phyloP scores from a whole-genome alignment of 1,140 invertebrate genomes.

The Drosophila carrolli region DNA sequence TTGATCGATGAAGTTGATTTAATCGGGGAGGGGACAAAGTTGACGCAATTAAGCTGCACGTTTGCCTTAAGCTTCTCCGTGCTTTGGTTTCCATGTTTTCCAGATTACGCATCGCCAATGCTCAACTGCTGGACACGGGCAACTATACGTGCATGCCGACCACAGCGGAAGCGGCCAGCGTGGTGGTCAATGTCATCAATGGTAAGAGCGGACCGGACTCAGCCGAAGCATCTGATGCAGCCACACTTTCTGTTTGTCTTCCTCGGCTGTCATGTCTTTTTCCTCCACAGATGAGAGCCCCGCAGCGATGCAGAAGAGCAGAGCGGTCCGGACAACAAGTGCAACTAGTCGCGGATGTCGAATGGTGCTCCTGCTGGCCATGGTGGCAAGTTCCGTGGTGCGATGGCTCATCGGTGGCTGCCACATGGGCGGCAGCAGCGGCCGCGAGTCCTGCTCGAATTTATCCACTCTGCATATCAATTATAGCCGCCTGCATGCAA shows the following conservation, averaged over 20 bases:
- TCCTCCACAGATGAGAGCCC: slow-evolving; percentile 90
- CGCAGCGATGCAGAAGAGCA: slow-evolving; percentile 93
- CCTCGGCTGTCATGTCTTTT: neutral
- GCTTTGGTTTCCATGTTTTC: slow-evolving; percentile 33
- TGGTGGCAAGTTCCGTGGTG: slow-evolving; percentile 65
- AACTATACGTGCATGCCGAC: slow-evolving; percentile 95
- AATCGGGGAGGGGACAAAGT: slow-evolving; percentile 25
- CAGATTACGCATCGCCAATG: slow-evolving; percentile 90
- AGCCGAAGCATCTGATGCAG: slow-evolving; percentile 1
- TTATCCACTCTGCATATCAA: slow-evolving; percentile 72
- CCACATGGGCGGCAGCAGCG: slow-evolving; percentile 3
- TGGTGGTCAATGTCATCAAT: slow-evolving; percentile 95
- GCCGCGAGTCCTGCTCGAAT: slow-evolving; percentile 25
- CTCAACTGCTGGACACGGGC: slow-evolving; percentile 90
- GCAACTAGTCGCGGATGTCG: slow-evolving; percentile 12
- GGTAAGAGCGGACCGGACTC: slow-evolving; percentile 86
- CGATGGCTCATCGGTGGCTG: slow-evolving; percentile 56
- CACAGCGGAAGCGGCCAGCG: slow-evolving; percentile 91
- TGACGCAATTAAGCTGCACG: slow-evolving; percentile 22
- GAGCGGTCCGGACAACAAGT: slow-evolving; percentile 26
- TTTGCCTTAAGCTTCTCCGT: slow-evolving; percentile 43
- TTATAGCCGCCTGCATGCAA: slow-evolving; percentile 46
- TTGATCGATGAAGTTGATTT: slow-evolving; percentile 77
- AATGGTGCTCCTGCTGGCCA: slow-evolving; percentile 40
- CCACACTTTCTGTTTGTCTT: slow-evolving; percentile 5